phyloP scores from a whole-genome alignment of 2,888 invertebrate species.

The Ceramica pisi region DNA sequence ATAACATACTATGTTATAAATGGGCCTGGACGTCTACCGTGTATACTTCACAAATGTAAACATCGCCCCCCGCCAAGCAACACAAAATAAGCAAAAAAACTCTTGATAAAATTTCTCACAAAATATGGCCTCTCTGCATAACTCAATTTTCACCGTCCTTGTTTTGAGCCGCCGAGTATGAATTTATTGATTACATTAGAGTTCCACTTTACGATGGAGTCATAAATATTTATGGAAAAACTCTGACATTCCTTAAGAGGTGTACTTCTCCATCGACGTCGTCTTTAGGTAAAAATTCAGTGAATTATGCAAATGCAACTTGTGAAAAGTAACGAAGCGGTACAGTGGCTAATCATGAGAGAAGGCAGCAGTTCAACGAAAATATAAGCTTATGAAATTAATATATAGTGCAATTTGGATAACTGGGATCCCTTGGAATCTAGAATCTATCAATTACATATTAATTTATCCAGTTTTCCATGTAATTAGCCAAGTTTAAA shows the following conservation, averaged over 20 bases:
- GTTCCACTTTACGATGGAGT: slow-evolving; percentile 42
- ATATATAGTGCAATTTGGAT: not conserved
- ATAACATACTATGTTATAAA: not conserved
- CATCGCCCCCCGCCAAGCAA: not conserved
- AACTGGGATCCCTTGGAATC: too few species aligned
- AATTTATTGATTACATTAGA: slow-evolving; percentile 39
- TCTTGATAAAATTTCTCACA: not conserved
- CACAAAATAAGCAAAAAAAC: not conserved
- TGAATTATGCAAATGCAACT: slow-evolving; percentile 43
- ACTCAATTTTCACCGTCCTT: slow-evolving; percentile 31
- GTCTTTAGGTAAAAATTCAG: slow-evolving; percentile 30
- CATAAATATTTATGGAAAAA: slow-evolving; percentile 50
- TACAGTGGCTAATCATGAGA: slow-evolving; percentile 8
- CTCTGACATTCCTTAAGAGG: slow-evolving; percentile 29
- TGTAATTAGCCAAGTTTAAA: too few species aligned
- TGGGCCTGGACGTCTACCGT: not conserved
- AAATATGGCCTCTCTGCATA: slow-evolving; percentile 10
- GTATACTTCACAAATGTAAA: not conserved
- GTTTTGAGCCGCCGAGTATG: slow-evolving; percentile 27
- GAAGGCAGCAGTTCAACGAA: slow-evolving; percentile 9
- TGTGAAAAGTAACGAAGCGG: slow-evolving; percentile 9
- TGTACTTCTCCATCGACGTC: slow-evolving; percentile 29
- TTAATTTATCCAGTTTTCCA: too few species aligned
- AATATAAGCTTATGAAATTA: not conserved
- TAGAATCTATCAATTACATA: too few species aligned